Conservation (phyloP, 2,888 invertebrate species). For the Camponotus fellah region DNA sequence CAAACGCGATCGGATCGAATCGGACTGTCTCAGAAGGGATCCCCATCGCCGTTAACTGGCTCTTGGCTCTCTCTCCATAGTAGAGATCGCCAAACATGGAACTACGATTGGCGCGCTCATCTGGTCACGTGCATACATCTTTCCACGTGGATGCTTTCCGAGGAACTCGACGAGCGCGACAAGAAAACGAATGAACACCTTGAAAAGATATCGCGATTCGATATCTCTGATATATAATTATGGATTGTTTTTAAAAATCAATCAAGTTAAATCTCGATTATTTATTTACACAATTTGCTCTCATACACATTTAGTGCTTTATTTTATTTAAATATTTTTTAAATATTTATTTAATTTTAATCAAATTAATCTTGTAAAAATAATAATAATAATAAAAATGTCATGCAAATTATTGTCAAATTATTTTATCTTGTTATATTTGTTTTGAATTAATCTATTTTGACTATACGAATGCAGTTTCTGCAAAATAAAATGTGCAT, state of each 20-base stretch:
- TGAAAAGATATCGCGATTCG: conserved; percentile 8
- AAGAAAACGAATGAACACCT: conserved; percentile 7
- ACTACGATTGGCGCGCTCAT: conserved; percentile 68
- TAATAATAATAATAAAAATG: background rate
- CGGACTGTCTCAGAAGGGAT: conserved; percentile 68
- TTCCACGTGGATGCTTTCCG: conserved; percentile 67
- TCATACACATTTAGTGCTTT: background rate
- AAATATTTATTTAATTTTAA: background rate
- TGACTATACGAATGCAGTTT: background rate
- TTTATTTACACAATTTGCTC: background rate
- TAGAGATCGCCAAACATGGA: conserved; percentile 80
- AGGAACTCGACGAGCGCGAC: conserved; percentile 57
- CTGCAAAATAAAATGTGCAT: background rate
- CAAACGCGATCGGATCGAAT: conserved; percentile 67
- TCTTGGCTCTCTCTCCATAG: conserved; percentile 69
- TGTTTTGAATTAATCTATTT: background rate
- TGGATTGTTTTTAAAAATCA: background rate
- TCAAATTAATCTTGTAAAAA: background rate
- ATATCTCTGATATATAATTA: background rate
- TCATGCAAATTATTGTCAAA: background rate
- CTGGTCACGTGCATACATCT: conserved; percentile 74
- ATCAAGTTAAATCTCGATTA: background rate
- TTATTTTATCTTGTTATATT: background rate
- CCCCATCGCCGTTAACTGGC: conserved; percentile 53
- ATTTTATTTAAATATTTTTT: background rate